phyloP scores from a whole-genome alignment of 2,888 invertebrate species.

The Drosophila macrospina region DNA sequence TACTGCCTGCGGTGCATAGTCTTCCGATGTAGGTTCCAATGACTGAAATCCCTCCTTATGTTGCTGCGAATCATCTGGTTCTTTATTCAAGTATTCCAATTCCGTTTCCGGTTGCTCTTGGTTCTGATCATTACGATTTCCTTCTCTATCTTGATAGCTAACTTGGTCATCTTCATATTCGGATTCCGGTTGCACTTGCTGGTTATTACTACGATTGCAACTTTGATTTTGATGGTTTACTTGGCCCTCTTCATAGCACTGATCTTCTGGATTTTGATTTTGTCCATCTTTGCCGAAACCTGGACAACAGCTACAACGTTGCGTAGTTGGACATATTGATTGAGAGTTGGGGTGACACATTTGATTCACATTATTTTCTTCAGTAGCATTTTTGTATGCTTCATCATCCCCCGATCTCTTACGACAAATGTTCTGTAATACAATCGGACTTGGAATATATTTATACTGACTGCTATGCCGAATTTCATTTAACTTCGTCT shows the following conservation, averaged over 20 bases:
- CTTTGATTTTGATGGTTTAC: neutral
- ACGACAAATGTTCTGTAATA: neutral
- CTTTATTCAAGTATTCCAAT: neutral
- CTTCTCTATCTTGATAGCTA: neutral
- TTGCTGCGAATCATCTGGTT: neutral
- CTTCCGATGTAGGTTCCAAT: constrained; percentile 18
- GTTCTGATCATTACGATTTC: neutral
- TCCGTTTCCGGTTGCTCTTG: neutral
- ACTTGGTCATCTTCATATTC: neutral
- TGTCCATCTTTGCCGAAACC: neutral
- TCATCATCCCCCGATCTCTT: constrained; percentile 9
- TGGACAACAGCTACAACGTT: neutral
- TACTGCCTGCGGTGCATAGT: neutral
- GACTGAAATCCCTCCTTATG: neutral
- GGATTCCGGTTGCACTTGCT: neutral
- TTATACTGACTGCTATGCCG: neutral
- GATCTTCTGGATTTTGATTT: neutral
- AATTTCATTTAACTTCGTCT: neutral
- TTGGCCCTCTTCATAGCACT: neutral
- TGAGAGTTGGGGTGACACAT: neutral
- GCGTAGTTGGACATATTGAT: neutral
- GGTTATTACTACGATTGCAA: neutral
- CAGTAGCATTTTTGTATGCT: neutral
- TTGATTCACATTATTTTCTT: neutral
- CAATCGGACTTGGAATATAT: neutral